Percentiles rank a stretch among this genome's conserved stretches.
Conservation (phyloP, 2,113 vertebrate species). For the Panurus biarmicus region DNA sequence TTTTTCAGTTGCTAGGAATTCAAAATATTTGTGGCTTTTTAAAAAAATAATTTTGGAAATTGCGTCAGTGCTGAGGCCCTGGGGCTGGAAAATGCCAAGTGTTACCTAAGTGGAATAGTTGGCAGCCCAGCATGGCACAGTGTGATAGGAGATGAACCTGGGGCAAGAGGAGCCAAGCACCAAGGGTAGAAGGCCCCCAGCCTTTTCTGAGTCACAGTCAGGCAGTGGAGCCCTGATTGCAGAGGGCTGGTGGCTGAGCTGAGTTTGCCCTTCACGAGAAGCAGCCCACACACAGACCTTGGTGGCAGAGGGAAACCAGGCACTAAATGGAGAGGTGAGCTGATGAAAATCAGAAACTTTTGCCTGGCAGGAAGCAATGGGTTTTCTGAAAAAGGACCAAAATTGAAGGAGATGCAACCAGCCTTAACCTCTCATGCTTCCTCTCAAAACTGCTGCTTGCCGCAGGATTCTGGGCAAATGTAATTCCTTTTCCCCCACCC, state of each 20-base stretch:
- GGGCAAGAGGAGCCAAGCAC: neutral
- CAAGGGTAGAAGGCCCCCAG: neutral
- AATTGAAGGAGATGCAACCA: neutral
- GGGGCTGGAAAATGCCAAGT: slow-evolving; percentile 38
- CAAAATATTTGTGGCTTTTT: slow-evolving; percentile 52
- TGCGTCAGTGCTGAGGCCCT: slow-evolving; percentile 16
- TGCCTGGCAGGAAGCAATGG: neutral
- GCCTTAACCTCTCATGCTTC: neutral
- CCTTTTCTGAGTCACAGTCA: neutral
- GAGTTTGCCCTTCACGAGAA: neutral
- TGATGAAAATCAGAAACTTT: neutral
- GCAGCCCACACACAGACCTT: neutral
- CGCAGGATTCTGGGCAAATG: neutral
- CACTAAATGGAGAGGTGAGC: neutral
- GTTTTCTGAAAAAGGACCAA: neutral
- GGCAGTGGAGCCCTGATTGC: neutral
- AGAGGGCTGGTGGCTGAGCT: neutral
- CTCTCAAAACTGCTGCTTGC: neutral
- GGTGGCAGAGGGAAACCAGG: neutral
- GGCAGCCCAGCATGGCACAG: neutral
- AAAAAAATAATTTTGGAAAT: slow-evolving; percentile 49
- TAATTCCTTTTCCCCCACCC: neutral
- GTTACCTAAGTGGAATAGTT: slow-evolving; percentile 48
- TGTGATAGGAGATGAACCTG: slow-evolving; percentile 4
- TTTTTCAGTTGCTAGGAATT: slow-evolving; percentile 59